Evolutionary conservation across 2,888 invertebrate species (phyloP).

Genomic region (Galeruca laticollis): DNA sequence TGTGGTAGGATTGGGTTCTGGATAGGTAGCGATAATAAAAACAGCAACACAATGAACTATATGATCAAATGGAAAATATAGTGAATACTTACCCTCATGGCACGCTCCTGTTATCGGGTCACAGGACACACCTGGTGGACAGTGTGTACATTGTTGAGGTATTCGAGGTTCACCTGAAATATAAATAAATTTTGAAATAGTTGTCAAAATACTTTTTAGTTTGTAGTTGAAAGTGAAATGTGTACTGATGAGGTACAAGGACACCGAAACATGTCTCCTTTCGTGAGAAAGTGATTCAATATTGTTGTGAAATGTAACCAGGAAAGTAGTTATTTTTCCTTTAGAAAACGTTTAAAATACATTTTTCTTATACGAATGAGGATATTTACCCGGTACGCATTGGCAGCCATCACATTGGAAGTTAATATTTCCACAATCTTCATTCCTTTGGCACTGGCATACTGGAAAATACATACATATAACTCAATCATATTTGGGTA

Average conservation of each 20-base stretch:
- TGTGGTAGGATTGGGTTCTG: conserved; percentile 22
- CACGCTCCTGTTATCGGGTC: conserved; percentile 86
- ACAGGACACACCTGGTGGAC: conserved; percentile 82
- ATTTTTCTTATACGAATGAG: background rate
- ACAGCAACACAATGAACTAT: conserved; percentile 63
- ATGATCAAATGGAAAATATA: conserved; percentile 24
- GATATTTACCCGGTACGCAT: conserved; percentile 71
- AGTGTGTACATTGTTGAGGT: conserved; percentile 77
- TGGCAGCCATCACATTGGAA: conserved; percentile 79
- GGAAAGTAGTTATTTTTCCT: too few relatives aligned
- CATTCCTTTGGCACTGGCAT: conserved; percentile 78
- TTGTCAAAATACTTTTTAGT: too few relatives aligned
- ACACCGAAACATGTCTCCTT: too few relatives aligned
- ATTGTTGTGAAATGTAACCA: too few relatives aligned
- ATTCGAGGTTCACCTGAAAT: conserved; percentile 55
- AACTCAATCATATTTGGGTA: too few relatives aligned
- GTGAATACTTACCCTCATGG: conserved; percentile 79
- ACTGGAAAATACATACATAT: conserved; percentile 64
- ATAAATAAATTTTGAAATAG: conserved; percentile 12
- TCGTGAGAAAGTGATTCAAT: too few relatives aligned
- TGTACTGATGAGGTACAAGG: too few relatives aligned
- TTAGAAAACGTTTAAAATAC: too few relatives aligned
- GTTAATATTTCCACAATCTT: conserved; percentile 73
- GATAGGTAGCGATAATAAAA: conserved; percentile 54
- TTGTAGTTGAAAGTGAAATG: too few relatives aligned